A percentile compares a stretch with the other conserved stretches of the same genome.
phyloP scores from a whole-genome alignment of 2,113 vertebrate genomes.

The Poecile atricapillus region DNA sequence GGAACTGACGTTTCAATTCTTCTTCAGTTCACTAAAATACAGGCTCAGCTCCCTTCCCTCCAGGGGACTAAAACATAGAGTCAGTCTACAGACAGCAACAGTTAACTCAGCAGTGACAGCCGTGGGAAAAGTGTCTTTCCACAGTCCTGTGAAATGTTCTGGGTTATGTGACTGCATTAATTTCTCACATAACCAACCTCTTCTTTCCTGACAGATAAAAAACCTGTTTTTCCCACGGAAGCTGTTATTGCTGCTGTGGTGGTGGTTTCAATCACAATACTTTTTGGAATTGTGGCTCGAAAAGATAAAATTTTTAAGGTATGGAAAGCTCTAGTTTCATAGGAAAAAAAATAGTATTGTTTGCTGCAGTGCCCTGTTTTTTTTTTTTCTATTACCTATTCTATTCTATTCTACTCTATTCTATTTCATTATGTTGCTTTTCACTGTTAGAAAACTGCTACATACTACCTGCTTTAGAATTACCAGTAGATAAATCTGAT shows the following conservation, averaged over 20 bases:
- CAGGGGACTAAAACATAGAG: neutral
- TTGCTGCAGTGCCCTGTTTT: neutral
- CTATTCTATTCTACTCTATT: neutral
- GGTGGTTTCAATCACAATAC: constrained; percentile 50
- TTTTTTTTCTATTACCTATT: neutral
- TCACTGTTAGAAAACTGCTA: neutral
- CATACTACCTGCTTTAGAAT: neutral
- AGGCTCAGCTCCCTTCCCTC: neutral
- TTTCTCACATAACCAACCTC: neutral
- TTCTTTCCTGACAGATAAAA: constrained; percentile 62
- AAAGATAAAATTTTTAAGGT: constrained; percentile 67
- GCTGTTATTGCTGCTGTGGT: constrained; percentile 65
- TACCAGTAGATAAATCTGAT: neutral
- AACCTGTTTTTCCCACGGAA: constrained; percentile 46
- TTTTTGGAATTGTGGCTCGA: constrained; percentile 72
- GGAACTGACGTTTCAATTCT: neutral
- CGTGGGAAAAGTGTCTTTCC: neutral
- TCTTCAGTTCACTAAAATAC: neutral
- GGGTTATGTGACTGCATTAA: neutral
- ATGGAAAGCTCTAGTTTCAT: neutral
- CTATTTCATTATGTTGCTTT: neutral
- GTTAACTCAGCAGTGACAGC: neutral
- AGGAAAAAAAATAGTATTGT: neutral
- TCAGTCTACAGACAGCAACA: neutral
- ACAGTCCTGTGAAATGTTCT: neutral